A percentile compares a stretch with the other conserved stretches of the same genome.
Conservation (phyloP, 2,797 vertebrate species). For the Typhlichthys subterraneus region DNA sequence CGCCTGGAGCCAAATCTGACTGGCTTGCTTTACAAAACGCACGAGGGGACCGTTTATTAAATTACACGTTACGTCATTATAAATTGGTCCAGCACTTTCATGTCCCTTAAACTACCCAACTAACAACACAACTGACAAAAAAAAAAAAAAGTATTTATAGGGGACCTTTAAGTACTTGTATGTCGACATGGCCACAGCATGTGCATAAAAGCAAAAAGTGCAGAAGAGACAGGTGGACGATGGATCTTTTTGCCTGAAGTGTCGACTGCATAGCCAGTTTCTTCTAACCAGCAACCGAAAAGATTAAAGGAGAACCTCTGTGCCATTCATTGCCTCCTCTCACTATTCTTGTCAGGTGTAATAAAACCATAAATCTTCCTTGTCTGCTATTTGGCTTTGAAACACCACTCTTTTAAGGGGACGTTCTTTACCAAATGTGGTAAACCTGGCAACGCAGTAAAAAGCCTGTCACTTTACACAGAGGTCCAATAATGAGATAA, state of each 20-base stretch:
- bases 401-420: slow-evolving; percentile 56
- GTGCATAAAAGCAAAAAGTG: slow-evolving; percentile 38
- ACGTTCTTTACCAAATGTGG: slow-evolving; percentile 62
- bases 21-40: too few species aligned
- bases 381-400: slow-evolving; percentile 64
- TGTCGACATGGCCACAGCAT: slow-evolving; percentile 49
- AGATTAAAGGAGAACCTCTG: slow-evolving; percentile 76
- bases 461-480: slow-evolving; percentile 43
- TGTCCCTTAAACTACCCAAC: too few species aligned
- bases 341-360: slow-evolving; percentile 72
- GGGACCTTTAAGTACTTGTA: slow-evolving; percentile 12
- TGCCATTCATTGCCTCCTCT: slow-evolving; percentile 68
- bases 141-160: too few species aligned
- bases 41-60: too few species aligned
- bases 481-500: slow-evolving; percentile 13
- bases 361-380: slow-evolving; percentile 82
- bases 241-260: slow-evolving; percentile 67
- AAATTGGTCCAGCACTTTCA: too few species aligned
- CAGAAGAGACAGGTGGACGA: slow-evolving; percentile 41
- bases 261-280: slow-evolving; percentile 55
- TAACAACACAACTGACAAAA: too few species aligned
- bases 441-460: slow-evolving; percentile 63
- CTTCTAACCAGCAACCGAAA: slow-evolving; percentile 54
- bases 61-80: too few species aligned
- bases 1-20: too few species aligned